phyloP scores from a whole-genome alignment of 2,888 invertebrate species.

The Apeira syringaria region DNA sequence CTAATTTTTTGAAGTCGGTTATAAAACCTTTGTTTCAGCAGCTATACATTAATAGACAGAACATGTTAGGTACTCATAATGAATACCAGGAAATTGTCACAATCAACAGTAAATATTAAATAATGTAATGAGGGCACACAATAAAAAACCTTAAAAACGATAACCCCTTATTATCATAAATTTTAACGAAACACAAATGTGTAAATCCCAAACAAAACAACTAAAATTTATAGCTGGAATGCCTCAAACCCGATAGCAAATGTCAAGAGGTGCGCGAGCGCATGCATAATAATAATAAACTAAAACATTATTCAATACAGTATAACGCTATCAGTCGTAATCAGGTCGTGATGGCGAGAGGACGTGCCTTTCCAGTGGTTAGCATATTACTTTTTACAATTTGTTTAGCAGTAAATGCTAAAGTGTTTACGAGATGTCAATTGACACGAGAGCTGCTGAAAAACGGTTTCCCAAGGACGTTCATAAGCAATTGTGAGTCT shows the following conservation, averaged over 20 bases:
- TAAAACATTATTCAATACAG: slow-evolving; percentile 29
- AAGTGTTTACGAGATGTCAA: slow-evolving; percentile 87
- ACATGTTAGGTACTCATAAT: too few relatives aligned
- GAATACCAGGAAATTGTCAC: too few relatives aligned
- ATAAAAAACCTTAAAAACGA: too few relatives aligned
- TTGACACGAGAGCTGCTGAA: slow-evolving; percentile 86
- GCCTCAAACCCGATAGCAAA: slow-evolving; percentile 37
- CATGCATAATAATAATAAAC: slow-evolving; percentile 30
- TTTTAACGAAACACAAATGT: too few relatives aligned
- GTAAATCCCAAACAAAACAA: not conserved
- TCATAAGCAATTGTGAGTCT: slow-evolving; percentile 88
- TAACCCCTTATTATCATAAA: too few relatives aligned
- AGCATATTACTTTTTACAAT: slow-evolving; percentile 45
- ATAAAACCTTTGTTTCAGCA: too few relatives aligned
- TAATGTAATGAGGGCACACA: too few relatives aligned
- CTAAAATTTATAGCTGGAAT: slow-evolving; percentile 14
- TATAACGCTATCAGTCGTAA: slow-evolving; percentile 47
- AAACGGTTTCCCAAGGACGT: slow-evolving; percentile 85
- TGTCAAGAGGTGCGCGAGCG: slow-evolving; percentile 58
- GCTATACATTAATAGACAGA: too few relatives aligned
- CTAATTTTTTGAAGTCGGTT: too few relatives aligned
- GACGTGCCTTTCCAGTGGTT: slow-evolving; percentile 55
- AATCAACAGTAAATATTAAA: too few relatives aligned
- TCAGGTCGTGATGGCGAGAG: slow-evolving; percentile 48
- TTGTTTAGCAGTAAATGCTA: slow-evolving; percentile 56